phyloP scores from a whole-genome alignment of 2,888 invertebrate species.

The Trachelus troglodyta region DNA sequence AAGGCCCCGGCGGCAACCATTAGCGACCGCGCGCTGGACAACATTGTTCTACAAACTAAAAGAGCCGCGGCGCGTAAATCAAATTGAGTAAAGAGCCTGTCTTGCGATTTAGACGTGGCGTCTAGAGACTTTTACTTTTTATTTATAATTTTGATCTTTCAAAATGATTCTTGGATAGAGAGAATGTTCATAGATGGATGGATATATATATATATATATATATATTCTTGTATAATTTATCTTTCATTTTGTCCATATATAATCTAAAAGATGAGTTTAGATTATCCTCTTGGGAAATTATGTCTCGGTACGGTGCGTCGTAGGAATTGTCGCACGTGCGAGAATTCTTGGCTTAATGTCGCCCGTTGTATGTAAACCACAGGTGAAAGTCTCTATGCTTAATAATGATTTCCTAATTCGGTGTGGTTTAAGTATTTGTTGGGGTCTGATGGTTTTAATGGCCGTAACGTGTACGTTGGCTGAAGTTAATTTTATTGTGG shows the following conservation, averaged over 20 bases:
- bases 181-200: not conserved
- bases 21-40: slow-evolving; percentile 47
- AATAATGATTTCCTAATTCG: not conserved
- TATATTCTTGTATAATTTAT: not conserved
- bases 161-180: not conserved
- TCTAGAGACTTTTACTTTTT: not conserved
- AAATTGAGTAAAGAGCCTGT: slow-evolving; percentile 38
- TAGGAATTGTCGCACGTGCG: not conserved
- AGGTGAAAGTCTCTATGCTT: not conserved
- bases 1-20: slow-evolving; percentile 53
- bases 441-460: not conserved
- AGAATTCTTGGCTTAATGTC: not conserved
- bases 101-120: slow-evolving; percentile 4
- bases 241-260: not conserved
- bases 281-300: not conserved
- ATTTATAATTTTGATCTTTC: not conserved
- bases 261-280: not conserved
- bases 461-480: not conserved
- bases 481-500: not conserved
- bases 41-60: slow-evolving; percentile 48
- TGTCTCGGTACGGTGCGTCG: not conserved
- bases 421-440: not conserved
- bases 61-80: slow-evolving; percentile 42
- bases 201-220: not conserved
- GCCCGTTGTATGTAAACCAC: not conserved